phyloP scores from a whole-genome alignment of 1,140 invertebrate genomes.

The Tetragonula clypearis region DNA sequence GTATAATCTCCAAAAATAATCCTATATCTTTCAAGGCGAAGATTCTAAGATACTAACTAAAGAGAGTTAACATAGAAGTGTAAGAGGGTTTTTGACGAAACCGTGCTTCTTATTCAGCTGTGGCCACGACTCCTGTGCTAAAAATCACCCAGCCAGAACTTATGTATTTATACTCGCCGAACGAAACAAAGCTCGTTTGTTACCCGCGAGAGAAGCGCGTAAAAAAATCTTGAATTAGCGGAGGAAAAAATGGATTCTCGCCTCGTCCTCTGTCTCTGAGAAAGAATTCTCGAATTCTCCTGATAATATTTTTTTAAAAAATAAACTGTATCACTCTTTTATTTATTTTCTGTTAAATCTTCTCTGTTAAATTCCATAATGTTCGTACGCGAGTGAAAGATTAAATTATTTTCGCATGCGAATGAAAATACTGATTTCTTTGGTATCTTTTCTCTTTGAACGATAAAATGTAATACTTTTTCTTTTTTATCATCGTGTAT shows the following conservation, averaged over 20 bases:
- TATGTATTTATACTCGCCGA: slow-evolving; percentile 11
- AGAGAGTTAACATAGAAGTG: slow-evolving; percentile 10
- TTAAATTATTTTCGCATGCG: no score
- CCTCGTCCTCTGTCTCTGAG: neutral
- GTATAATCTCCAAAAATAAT: no score
- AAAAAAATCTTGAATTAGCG: neutral
- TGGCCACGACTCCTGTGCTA: neutral
- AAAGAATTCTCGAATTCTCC: neutral
- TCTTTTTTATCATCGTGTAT: neutral
- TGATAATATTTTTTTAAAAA: neutral
- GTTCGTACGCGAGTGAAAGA: no score
- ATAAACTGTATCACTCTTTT: neutral
- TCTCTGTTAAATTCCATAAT: no score
- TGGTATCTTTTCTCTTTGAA: neutral
- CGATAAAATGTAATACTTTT: neutral
- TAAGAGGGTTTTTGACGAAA: neutral
- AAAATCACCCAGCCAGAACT: neutral
- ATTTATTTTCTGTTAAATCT: no score
- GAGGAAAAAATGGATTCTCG: neutral
- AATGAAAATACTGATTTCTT: neutral
- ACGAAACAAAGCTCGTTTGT: slow-evolving; percentile 11
- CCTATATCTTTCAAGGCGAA: no score
- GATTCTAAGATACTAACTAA: no score
- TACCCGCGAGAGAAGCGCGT: neutral
- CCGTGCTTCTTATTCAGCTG: neutral